Base-by-base conservation (phyloP, 2,888 invertebrate genomes). In the Nudaria mundana region DNA sequence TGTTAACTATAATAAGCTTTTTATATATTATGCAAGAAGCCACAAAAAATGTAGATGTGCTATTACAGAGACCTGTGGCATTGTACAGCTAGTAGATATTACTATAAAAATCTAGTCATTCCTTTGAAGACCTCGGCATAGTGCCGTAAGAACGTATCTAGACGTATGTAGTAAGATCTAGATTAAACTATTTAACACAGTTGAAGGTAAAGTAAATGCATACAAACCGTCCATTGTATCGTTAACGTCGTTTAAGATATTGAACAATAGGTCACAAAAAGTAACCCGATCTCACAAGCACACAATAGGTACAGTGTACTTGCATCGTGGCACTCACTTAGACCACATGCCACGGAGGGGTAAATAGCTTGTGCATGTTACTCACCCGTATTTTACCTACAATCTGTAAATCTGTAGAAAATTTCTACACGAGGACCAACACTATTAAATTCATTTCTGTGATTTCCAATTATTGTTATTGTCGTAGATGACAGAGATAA, bases 241-340 rank as follows among this genome's bases (percentile, higher is more conserved):
- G 8, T 30, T 31, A 39, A 16, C 33, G 8, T 18, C 26, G 45
- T 20, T 37, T 53, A 45, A 53, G 39, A 45, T 37, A 15, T 26
- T 34, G 22, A 38, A 55, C 48, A 53, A 53, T 51, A 37, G 39
- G 22, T 39, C 24, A 41, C 43, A 51, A 51, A 54, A 55, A 51
- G 37, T 36, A 37, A 40, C 32, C 24, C 24, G 45, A 53, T 48
- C 51, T 51, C 51, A 37, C 40, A 25, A 14, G 14, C 35, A 45
- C 33, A 41, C 47, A 42, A 42, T 34, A 47, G 42, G 34, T 37
- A 44, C 12, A 5, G 3, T n/a, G 16, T 40, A 42, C 35, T 28
- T 18, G 37, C 4, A 8, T n/a, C 5, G n/a, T 28, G 23, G 20
- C 37, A 36, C 38, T 40, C 41, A 30, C 38, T 40, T 40, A 22